Percentiles rank a stretch among this genome's conserved stretches.
Evolutionary conservation across 1,140 invertebrate genomes (phyloP).

Genomic region (Brachionus paranguensis): DNA sequence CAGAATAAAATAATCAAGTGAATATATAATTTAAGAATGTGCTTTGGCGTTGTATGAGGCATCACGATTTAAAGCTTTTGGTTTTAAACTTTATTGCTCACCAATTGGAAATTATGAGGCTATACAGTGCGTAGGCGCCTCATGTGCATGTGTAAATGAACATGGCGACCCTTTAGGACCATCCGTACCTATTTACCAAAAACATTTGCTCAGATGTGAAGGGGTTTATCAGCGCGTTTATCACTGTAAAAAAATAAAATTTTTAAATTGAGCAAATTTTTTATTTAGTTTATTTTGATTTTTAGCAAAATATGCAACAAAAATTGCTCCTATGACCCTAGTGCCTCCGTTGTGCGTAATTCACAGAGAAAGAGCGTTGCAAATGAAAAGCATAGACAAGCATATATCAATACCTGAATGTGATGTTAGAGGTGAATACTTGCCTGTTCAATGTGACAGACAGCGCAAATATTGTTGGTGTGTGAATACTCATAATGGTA

Average conservation of each 20-base stretch:
- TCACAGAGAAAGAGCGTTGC: slow-evolving; percentile 8
- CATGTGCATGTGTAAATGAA: slow-evolving; percentile 36
- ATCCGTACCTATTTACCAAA: slow-evolving; percentile 9
- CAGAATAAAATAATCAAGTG: too few species aligned
- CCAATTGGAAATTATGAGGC: slow-evolving; percentile 22
- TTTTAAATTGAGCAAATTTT: background rate
- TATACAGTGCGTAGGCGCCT: slow-evolving; percentile 27
- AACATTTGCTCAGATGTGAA: slow-evolving; percentile 31
- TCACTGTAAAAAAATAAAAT: background rate
- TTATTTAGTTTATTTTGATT: background rate
- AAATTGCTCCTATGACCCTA: background rate
- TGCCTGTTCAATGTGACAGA: slow-evolving; percentile 33
- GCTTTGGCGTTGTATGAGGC: slow-evolving; percentile 4
- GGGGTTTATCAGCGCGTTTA: slow-evolving; percentile 35
- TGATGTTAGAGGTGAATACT: slow-evolving; percentile 22
- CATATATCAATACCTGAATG: slow-evolving; percentile 37
- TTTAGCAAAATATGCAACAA: background rate
- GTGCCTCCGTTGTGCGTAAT: slow-evolving; percentile 15
- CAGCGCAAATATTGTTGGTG: slow-evolving; percentile 32
- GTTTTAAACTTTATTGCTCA: slow-evolving; percentile 19
- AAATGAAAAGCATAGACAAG: slow-evolving; percentile 6
- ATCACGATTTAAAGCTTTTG: background rate
- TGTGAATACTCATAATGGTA: slow-evolving; percentile 25
- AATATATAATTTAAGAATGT: slow-evolving; percentile 13
- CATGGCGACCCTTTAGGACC: slow-evolving; percentile 31